Evolutionary conservation across 2,113 vertebrate species (phyloP).

Genomic region (Atlantisia rogersi): DNA sequence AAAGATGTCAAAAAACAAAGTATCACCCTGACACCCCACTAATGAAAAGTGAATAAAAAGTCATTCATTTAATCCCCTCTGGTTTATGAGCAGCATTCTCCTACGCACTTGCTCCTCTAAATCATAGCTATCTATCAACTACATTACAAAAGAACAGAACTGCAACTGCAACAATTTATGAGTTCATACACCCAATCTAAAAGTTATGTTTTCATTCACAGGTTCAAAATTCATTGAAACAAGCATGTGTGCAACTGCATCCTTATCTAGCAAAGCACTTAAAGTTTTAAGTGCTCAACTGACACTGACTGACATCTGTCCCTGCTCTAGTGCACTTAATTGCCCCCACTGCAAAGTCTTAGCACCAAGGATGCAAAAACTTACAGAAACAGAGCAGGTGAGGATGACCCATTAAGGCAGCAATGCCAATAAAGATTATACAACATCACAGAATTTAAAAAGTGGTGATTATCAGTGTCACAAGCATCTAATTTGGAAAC

Average conservation of each 20-base stretch:
- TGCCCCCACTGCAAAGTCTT: background rate
- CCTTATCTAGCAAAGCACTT: background rate
- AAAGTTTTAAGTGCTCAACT: background rate
- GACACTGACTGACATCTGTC: background rate
- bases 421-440: background rate
- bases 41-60: slow-evolving; percentile 17
- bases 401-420: background rate
- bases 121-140: background rate
- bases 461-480: background rate
- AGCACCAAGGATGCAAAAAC: background rate
- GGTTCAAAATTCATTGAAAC: background rate
- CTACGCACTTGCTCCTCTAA: background rate
- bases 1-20: background rate
- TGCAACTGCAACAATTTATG: background rate
- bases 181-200: background rate
- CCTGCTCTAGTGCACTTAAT: background rate
- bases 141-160: background rate
- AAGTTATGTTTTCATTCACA: background rate
- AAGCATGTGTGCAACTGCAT: background rate
- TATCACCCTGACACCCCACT: background rate
- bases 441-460: background rate
- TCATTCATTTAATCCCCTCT: slow-evolving; percentile 11
- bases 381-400: background rate
- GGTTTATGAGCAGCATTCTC: background rate
- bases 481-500: background rate